Conservation (phyloP, 2,113 vertebrate species). For the Crotalus horridus region DNA sequence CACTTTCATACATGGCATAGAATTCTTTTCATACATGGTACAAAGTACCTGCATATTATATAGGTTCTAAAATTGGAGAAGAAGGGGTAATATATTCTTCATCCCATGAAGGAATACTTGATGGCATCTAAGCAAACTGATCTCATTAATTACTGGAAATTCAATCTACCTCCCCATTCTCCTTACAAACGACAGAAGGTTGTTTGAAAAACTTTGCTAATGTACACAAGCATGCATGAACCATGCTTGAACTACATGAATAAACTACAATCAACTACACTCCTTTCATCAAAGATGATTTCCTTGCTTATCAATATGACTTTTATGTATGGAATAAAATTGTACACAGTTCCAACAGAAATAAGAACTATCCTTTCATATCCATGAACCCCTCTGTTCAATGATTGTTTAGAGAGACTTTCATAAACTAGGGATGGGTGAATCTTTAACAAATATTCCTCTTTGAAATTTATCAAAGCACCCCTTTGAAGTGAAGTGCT, state of each 20-base stretch:
- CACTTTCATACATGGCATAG: neutral
- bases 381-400: neutral
- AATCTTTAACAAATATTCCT: neutral
- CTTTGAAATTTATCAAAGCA: neutral
- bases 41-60: neutral
- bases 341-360: neutral
- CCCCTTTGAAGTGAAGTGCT: neutral
- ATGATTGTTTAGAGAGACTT: neutral
- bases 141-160: neutral
- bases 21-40: neutral
- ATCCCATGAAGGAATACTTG: neutral
- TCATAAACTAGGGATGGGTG: neutral
- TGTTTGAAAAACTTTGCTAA: neutral
- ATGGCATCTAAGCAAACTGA: too few relatives aligned
- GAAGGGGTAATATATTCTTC: neutral
- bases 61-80: neutral
- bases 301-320: neutral
- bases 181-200: neutral
- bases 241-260: neutral
- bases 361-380: neutral
- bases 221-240: neutral
- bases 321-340: neutral
- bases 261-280: neutral
- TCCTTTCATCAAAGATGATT: neutral
- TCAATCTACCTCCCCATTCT: neutral